Conservation (phyloP, 2,113 vertebrate species). For the Nothocercus nigrocapillus region DNA sequence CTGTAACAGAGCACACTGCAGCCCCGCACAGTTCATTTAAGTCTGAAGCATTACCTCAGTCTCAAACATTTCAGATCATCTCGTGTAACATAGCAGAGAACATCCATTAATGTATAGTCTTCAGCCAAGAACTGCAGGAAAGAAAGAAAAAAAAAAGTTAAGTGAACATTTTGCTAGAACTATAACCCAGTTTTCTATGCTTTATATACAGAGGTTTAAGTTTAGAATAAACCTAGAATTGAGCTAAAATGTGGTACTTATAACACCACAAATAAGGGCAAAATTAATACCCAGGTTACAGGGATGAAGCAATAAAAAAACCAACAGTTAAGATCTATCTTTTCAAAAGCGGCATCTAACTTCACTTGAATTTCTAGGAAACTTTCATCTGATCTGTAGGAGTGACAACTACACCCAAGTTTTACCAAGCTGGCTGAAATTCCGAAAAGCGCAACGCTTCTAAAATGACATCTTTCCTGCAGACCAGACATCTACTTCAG, state of each 20-base stretch:
- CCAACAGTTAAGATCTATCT: neutral
- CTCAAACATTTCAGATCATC: constrained; percentile 94
- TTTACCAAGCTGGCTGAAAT: neutral
- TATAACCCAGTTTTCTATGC: neutral
- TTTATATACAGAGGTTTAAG: neutral
- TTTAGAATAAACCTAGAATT: neutral
- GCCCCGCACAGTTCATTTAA: neutral
- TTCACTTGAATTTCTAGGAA: neutral
- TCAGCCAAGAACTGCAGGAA: constrained; percentile 82
- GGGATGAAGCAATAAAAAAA: neutral
- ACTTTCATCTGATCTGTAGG: neutral
- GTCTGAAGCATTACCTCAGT: constrained; percentile 83
- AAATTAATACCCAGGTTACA: neutral
- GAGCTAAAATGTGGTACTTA: neutral
- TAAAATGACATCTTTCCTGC: constrained; percentile 13
- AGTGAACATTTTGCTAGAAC: neutral
- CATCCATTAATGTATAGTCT: constrained; percentile 89
- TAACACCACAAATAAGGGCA: neutral
- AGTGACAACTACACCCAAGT: neutral
- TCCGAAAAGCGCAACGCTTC: neutral
- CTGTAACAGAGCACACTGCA: neutral
- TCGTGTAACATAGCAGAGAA: constrained; percentile 90
- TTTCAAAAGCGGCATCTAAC: neutral
- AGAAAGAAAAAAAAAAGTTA: neutral
- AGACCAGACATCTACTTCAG: constrained; percentile 9